These are phyloP conservation scores for Zaprionus tsacasi DNA, from an alignment of 1,140 invertebrate genomes.

Conservation along the genomic window DNA sequence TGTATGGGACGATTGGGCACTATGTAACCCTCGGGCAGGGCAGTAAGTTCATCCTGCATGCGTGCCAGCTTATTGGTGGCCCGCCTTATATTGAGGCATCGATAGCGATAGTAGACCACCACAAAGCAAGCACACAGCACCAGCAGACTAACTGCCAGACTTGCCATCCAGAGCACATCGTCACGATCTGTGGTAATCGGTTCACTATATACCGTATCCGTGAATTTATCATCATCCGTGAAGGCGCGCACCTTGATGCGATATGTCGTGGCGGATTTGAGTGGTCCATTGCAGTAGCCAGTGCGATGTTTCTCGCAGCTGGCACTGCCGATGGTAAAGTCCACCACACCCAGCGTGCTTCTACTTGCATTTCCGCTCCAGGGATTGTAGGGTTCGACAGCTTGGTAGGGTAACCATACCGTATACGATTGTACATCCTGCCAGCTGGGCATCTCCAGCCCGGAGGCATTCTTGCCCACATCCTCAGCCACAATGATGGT, in stretches of 20 bases:
- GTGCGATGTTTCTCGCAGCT: conserved; percentile 89
- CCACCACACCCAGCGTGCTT: conserved; percentile 88
- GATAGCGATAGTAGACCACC: conserved; percentile 86
- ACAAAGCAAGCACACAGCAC: conserved; percentile 53
- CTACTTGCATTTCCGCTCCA: conserved; percentile 85
- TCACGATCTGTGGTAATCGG: conserved; percentile 91
- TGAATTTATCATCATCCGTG: conserved; percentile 95
- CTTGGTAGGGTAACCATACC: conserved; percentile 96
- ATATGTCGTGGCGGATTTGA: conserved; percentile 95
- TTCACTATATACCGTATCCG: conserved; percentile 95
- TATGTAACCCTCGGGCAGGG: conserved; percentile 91
- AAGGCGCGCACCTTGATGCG: conserved; percentile 96
- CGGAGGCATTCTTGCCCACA: conserved; percentile 91
- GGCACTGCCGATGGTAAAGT: conserved; percentile 93
- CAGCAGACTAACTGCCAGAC: conserved; percentile 84
- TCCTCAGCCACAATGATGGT: conserved; percentile 96
- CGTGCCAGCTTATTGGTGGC: conserved; percentile 87
- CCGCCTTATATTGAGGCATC: conserved; percentile 86
- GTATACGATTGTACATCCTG: conserved; percentile 94
- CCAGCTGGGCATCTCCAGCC: conserved; percentile 95
- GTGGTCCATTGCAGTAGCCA: conserved; percentile 96
- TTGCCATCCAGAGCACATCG: conserved; percentile 40
- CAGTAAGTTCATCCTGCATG: conserved; percentile 89
- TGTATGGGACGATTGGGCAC: conserved; percentile 94
- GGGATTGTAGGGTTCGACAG: conserved; percentile 94